Conservation (phyloP, 2,113 vertebrate genomes). For the Catharus minimus region DNA sequence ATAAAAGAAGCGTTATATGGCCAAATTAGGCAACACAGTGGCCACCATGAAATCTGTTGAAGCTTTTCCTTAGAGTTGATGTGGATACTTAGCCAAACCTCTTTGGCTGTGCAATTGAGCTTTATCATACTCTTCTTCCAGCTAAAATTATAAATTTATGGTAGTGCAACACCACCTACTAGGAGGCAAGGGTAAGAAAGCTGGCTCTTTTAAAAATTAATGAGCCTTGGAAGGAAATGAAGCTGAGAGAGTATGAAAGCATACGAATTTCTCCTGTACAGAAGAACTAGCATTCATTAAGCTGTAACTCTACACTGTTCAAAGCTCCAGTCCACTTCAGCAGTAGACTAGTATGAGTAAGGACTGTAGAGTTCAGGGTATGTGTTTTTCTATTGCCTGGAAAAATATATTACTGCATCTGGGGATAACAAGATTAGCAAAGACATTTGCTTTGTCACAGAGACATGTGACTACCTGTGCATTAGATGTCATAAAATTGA, state of each 20-base stretch:
- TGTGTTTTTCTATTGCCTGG: not conserved
- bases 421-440: not conserved
- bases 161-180: slow-evolving; percentile 62
- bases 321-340: slow-evolving; percentile 45
- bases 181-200: slow-evolving; percentile 61
- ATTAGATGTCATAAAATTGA: not conserved
- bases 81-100: slow-evolving; percentile 44
- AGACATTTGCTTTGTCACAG: slow-evolving; percentile 5
- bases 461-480: not conserved
- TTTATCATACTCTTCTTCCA: slow-evolving; percentile 53
- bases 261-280: slow-evolving; percentile 54
- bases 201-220: slow-evolving; percentile 67
- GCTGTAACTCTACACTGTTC: slow-evolving; percentile 53
- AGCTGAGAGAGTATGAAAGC: slow-evolving; percentile 65
- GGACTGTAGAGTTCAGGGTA: not conserved
- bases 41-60: slow-evolving; percentile 23
- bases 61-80: not conserved
- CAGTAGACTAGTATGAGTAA: slow-evolving; percentile 20
- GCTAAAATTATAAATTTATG: slow-evolving; percentile 56
- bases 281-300: slow-evolving; percentile 62
- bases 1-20: not conserved
- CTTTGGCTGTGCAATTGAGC: slow-evolving; percentile 9
- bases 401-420: slow-evolving; percentile 44
- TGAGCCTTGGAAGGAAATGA: slow-evolving; percentile 69
- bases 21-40: slow-evolving; percentile 10